Conservation (phyloP, 1,140 invertebrate species). For the Caerostris extrusa region DNA sequence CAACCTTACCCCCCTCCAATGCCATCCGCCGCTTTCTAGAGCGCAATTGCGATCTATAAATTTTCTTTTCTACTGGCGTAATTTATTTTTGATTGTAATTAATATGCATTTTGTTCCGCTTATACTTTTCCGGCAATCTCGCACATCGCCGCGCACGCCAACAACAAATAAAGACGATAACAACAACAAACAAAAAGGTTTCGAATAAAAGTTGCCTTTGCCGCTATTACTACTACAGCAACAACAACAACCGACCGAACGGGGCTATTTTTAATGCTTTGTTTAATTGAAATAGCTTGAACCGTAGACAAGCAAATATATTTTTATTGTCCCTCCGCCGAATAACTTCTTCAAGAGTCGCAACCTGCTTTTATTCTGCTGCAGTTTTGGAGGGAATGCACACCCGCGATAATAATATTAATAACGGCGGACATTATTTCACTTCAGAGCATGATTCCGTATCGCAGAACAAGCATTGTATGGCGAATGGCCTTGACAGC, state of each 20-base stretch:
- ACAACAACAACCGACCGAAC: not conserved
- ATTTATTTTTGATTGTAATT: conserved; percentile 78
- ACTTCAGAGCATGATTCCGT: conserved; percentile 54
- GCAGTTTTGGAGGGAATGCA: conserved; percentile 7
- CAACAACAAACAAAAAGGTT: conserved; percentile 62
- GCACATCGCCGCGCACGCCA: conserved; percentile 60
- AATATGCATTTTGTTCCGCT: conserved; percentile 77
- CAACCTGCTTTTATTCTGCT: conserved; percentile 58
- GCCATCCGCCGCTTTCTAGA: not conserved
- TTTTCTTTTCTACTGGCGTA: conserved; percentile 73
- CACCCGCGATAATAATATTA: conserved; percentile 75
- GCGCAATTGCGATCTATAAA: conserved; percentile 77
- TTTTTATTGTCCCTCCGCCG: conserved; percentile 75
- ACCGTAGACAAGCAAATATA: conserved; percentile 75
- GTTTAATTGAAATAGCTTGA: conserved; percentile 77
- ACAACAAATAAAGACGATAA: conserved; percentile 76
- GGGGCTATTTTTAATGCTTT: conserved; percentile 75
- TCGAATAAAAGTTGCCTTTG: conserved; percentile 54
- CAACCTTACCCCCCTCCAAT: not conserved
- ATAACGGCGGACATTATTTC: conserved; percentile 77
- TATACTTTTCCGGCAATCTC: conserved; percentile 43
- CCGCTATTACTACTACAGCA: too few relatives aligned
- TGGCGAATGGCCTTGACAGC: conserved; percentile 76
- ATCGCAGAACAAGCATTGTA: conserved; percentile 75
- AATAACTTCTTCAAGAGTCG: conserved; percentile 76